Evolutionary conservation across 2,888 invertebrate genomes (phyloP).

Genomic region (Melolontha melolontha): DNA sequence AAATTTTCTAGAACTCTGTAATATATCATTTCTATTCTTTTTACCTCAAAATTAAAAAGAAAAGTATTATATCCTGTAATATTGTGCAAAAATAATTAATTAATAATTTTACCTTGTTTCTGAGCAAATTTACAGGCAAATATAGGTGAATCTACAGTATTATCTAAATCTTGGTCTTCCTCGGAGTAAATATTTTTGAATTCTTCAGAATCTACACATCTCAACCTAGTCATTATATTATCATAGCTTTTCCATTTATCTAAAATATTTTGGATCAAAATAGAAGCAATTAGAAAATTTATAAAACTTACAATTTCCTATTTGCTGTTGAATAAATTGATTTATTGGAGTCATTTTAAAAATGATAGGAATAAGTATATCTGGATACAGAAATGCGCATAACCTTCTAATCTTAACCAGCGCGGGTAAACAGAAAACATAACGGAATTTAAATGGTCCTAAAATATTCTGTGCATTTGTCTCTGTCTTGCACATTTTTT

Average conservation of each 20-base stretch:
- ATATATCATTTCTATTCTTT: too few species aligned
- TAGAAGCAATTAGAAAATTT: slow-evolving; percentile 16
- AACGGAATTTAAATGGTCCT: too few species aligned
- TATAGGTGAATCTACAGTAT: slow-evolving; percentile 77
- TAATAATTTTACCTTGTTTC: slow-evolving; percentile 50
- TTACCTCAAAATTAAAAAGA: too few species aligned
- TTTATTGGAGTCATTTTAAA: slow-evolving; percentile 47
- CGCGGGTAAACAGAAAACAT: slow-evolving; percentile 9
- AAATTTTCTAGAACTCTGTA: not conserved
- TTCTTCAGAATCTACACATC: slow-evolving; percentile 73
- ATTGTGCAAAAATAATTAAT: not conserved
- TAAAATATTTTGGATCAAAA: slow-evolving; percentile 59
- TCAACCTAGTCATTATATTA: slow-evolving; percentile 72
- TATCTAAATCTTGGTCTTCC: slow-evolving; percentile 59
- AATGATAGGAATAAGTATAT: slow-evolving; percentile 45
- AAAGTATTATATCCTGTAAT: not conserved
- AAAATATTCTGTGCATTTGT: too few species aligned
- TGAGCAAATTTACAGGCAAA: slow-evolving; percentile 85
- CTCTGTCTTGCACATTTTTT: too few species aligned
- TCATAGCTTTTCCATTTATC: slow-evolving; percentile 74
- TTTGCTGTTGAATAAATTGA: slow-evolving; percentile 52
- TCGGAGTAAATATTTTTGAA: slow-evolving; percentile 72
- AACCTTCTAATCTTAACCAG: slow-evolving; percentile 5
- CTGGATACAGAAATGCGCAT: not conserved
- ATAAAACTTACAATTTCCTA: slow-evolving; percentile 52